Conservation (phyloP, 2,113 vertebrate species). For the Promerops cafer region DNA sequence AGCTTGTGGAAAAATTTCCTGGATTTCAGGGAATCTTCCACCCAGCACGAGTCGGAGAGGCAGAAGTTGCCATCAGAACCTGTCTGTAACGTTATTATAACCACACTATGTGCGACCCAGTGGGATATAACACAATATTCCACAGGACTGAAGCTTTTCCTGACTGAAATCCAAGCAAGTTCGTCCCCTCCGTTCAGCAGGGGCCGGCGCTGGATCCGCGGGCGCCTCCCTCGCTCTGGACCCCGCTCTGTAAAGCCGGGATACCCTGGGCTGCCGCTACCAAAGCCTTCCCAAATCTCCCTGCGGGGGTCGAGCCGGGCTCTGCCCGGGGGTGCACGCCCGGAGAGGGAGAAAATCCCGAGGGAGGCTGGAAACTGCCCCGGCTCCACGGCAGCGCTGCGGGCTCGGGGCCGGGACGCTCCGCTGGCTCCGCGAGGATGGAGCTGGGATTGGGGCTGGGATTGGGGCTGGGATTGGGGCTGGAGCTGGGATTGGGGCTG, state of each 20-base stretch:
- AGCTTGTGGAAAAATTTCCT: not conserved
- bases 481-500: too few species aligned
- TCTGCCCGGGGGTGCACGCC: not conserved
- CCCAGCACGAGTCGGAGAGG: rapidly evolving
- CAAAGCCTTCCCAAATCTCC: not conserved
- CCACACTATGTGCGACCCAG: rapidly evolving
- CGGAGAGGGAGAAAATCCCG: not conserved
- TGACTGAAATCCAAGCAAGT: rapidly evolving
- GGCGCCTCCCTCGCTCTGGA: rapidly evolving
- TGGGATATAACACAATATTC: rapidly evolving
- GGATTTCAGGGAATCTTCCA: not conserved
- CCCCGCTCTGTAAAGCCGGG: rapidly evolving
- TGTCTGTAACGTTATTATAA: not conserved
- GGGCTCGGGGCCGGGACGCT: rapidly evolving
- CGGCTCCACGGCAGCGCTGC: rapidly evolving
- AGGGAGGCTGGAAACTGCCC: not conserved
- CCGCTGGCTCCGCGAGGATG: rapidly evolving
- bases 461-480: rapidly evolving
- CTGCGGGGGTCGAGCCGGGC: not conserved
- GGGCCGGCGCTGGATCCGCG: rapidly evolving
- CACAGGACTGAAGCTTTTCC: rapidly evolving
- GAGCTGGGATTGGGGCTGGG: not conserved
- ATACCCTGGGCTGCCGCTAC: not conserved
- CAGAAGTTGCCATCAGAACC: not conserved
- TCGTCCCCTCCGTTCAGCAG: not conserved